phyloP scores from a whole-genome alignment of 2,797 vertebrate genomes.

The Balearica regulorum region DNA sequence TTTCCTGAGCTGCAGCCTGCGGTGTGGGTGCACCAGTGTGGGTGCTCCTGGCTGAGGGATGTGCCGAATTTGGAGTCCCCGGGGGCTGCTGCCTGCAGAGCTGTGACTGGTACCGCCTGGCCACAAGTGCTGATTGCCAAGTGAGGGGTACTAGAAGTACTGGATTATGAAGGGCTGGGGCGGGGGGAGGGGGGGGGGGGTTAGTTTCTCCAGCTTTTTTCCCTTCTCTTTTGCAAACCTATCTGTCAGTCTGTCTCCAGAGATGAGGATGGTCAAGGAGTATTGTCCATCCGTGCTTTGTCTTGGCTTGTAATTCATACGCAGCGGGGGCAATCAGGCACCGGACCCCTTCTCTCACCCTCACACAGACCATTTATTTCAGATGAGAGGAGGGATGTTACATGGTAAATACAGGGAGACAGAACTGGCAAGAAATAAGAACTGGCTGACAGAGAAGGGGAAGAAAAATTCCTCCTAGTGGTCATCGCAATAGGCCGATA shows the following conservation, averaged over 20 bases:
- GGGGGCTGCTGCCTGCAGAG: not conserved
- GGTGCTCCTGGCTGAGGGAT: not conserved
- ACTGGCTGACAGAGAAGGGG: not conserved
- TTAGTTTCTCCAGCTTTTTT: not conserved
- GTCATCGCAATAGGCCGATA: not conserved
- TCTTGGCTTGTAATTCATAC: not conserved
- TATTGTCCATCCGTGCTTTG: not conserved
- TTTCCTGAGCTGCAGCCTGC: not conserved
- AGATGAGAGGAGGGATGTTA: not conserved
- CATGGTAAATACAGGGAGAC: not conserved
- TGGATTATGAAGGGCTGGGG: not conserved
- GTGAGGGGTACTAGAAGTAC: not conserved
- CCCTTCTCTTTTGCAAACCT: not conserved
- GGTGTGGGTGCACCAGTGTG: too few relatives aligned
- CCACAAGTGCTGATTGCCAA: not conserved
- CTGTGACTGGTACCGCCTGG: not conserved
- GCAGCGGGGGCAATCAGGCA: not conserved
- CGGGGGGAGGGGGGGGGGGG: not conserved
- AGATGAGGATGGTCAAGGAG: not conserved
- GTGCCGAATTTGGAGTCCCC: not conserved
- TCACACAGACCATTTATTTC: not conserved
- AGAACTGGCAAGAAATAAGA: not conserved
- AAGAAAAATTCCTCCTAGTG: not conserved
- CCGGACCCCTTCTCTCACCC: rapidly evolving
- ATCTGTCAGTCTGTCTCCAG: not conserved